phyloP scores from a whole-genome alignment of 2,113 vertebrate species.

The Ascaphus truei region DNA sequence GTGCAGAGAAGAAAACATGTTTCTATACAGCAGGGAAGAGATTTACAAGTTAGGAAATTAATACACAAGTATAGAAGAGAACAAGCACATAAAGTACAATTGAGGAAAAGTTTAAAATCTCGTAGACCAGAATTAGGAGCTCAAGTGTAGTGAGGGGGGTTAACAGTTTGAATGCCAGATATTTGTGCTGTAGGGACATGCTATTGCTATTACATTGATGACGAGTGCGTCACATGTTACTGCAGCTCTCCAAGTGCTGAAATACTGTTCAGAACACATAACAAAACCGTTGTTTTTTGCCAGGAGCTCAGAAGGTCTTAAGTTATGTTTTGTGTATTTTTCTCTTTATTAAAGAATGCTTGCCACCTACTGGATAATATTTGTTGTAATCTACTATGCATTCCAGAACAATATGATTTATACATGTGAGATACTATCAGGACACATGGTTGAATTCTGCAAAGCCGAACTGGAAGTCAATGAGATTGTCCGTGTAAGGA shows the following conservation, averaged over 20 bases:
- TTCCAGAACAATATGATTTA: conserved; percentile 34
- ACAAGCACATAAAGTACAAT: too few relatives aligned
- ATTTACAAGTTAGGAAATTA: too few relatives aligned
- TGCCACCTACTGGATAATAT: conserved; percentile 24
- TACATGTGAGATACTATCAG: conserved; percentile 33
- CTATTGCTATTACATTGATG: too few relatives aligned
- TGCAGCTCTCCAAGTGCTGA: not conserved
- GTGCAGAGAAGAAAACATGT: too few relatives aligned
- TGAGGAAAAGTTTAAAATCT: too few relatives aligned
- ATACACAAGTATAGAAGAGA: too few relatives aligned
- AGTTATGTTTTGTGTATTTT: not conserved
- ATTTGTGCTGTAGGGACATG: too few relatives aligned
- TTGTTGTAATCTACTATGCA: not conserved
- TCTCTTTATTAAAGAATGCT: conserved; percentile 10
- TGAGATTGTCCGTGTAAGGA: conserved; percentile 32
- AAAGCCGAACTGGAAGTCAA: conserved; percentile 33
- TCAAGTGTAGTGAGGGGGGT: too few relatives aligned
- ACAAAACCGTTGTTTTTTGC: not conserved
- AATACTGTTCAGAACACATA: too few relatives aligned
- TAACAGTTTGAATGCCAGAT: too few relatives aligned
- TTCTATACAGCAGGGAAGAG: too few relatives aligned
- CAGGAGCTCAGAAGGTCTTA: not conserved
- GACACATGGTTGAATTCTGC: conserved; percentile 33
- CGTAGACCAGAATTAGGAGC: too few relatives aligned
- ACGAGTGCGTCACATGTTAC: not conserved